Base-by-base conservation (phyloP, 2,888 invertebrate species). In the Drosophila demipolita region DNA sequence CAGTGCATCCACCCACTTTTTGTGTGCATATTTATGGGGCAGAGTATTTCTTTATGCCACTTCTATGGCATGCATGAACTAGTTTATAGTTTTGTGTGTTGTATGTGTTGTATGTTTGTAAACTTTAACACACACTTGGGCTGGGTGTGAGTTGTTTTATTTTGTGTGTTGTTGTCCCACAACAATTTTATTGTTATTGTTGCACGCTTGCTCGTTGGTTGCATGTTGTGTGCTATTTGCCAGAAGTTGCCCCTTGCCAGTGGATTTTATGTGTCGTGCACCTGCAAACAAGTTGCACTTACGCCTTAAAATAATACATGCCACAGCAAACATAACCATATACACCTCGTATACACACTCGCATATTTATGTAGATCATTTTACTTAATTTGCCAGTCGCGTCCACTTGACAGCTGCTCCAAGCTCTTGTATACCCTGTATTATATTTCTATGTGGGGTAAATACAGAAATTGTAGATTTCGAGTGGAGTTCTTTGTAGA, bases 221-320 rank as follows among this genome's bases (percentile, higher is more conserved):
- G 38, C 55, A 40, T n/a, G 68, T 52, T 62, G 58, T 48, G 58
- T 52, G 50, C 53, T 36, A 23, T 32, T 50, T 42, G 59, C 58
- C 61, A 54, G 57, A 60, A 60, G 73, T 66, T 66, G 63, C 48
- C 54, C 49, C 60, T 70, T 40, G 48, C n/a, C 32, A 33, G 26
- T 63, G 67, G 58, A 65, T 63, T 79, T 79, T 75, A 79, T 79
- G 79, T 50, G 42, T 32, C 52, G 49, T 65, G 60, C 66, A 70
- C 61, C 58, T 69, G 68, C 54, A 40, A 57, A 58, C 68, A 66
- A 55, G 12, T 38, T 49, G 63, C 69, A 26, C 60, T 60, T 74
- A 49, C 68, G 69, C 73, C 78, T 65, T 62, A 23, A 65, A 70
- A 63, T 67, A 74, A 63, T 66, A 36, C 61, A 63, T 61, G 52